Evolutionary conservation across 2,113 vertebrate species (phyloP).

Genomic region (Macroglossus sobrinus): DNA sequence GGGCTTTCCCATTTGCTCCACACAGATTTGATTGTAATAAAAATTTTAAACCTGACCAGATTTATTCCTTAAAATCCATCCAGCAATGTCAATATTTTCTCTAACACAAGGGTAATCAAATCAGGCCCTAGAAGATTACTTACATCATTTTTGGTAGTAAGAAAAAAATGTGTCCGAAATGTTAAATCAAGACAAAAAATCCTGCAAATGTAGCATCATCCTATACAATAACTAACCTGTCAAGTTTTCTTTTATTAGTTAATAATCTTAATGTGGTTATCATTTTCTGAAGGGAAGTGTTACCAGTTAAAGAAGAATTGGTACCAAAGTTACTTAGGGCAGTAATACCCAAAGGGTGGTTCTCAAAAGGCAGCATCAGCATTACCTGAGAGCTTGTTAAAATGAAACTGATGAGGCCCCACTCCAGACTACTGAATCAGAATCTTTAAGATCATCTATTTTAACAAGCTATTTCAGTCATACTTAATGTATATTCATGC

Average conservation of each 20-base stretch:
- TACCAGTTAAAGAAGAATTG: neutral
- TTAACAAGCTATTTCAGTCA: neutral
- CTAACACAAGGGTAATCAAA: neutral
- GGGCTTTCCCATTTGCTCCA: neutral
- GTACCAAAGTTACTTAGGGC: neutral
- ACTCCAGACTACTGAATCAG: neutral
- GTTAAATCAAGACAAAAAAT: conserved; percentile 9
- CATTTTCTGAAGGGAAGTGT: neutral
- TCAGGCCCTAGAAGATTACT: neutral
- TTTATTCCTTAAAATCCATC: conserved; percentile 38
- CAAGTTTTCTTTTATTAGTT: neutral
- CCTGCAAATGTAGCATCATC: neutral
- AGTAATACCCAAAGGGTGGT: neutral
- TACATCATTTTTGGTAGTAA: neutral
- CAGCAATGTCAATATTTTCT: neutral
- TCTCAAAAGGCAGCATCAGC: neutral
- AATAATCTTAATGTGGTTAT: neutral
- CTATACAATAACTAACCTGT: neutral
- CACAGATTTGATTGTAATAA: neutral
- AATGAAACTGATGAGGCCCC: neutral
- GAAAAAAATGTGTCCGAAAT: neutral
- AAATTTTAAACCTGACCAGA: neutral
- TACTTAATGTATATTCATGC: neutral
- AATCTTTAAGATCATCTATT: neutral
- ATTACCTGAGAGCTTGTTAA: neutral